Base-by-base conservation (phyloP, 2,797 vertebrate genomes). In the Epinephelus malabaricus region DNA sequence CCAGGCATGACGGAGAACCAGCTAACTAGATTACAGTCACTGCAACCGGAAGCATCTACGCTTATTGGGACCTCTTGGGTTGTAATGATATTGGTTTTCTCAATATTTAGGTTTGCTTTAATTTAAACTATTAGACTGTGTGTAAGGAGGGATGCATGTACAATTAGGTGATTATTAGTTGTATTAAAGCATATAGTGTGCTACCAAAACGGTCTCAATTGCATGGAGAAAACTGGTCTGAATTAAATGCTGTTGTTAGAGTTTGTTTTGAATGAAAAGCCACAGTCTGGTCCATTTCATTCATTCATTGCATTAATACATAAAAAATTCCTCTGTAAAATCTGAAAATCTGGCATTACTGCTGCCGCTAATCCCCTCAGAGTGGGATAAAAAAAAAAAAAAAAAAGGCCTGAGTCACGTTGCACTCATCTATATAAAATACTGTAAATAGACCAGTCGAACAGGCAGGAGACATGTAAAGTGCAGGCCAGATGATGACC, bases 321-420 rank as follows among this genome's bases (percentile, higher is more conserved):
- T 43, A 73, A 73, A 80, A 62, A 86, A 69, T 84, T 76, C 38
- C 73, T 65, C 58, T 73, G 71, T 80, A 53, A 87, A 91, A 89
- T 88, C 84, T 59, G 74, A 50, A 86, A 89, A 89, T 90, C 76
- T 88, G 86, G 69, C 73, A 88, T 89, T 84, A 85, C 81, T 45
- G 61, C 59, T 53, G 58, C 23, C 83, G 78, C 54, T 90, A 92
- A 92, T 89, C 88, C 73, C 69, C 58, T 82, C 53, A 79, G 81
- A 89, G 89, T 76, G 61, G 73, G 65, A 89, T 89, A 2, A 63
- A 68, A 79, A 69, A 74, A 79, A 74, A 79, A 27, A 25, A 27
- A 60, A 78, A 79, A 86, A 82, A 69, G 47, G 58, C 46, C 64
- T 8, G 50, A 79, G 67, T 86, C 81, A 83, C 45, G 2, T 82